Evolutionary conservation across 1,140 invertebrate species (phyloP).

Genomic region (Babylonia areolata): DNA sequence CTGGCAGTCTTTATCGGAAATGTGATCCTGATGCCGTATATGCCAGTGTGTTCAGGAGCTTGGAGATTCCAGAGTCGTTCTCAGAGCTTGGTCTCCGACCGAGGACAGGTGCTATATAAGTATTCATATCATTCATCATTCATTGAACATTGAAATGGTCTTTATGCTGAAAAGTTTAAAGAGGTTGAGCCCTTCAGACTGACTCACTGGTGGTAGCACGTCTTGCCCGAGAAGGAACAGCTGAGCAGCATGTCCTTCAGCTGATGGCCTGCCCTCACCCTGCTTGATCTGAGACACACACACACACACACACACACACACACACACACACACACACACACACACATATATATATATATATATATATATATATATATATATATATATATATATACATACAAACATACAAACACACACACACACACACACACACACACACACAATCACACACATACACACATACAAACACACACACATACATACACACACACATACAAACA

Average conservation of each 20-base stretch:
- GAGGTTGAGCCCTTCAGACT: not conserved
- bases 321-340: not conserved
- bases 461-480: too few species aligned
- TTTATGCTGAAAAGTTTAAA: not conserved
- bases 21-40: too few species aligned
- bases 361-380: not conserved
- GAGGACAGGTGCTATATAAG: too few species aligned
- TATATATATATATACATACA: not conserved
- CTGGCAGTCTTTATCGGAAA: too few species aligned
- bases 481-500: too few species aligned
- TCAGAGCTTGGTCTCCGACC: too few species aligned
- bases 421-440: too few species aligned
- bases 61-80: too few species aligned
- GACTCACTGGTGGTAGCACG: not conserved
- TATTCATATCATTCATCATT: too few species aligned
- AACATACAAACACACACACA: too few species aligned
- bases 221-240: not conserved
- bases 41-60: not conserved
- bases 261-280: not conserved
- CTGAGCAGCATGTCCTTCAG: constrained; percentile 9
- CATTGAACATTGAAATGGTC: not conserved
- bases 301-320: not conserved
- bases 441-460: too few species aligned
- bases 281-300: not conserved
- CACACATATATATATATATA: not conserved